A percentile compares a stretch with the other conserved stretches of the same genome.
phyloP scores from a whole-genome alignment of 2,113 vertebrate genomes.

The Chaenocephalus aceratus region DNA sequence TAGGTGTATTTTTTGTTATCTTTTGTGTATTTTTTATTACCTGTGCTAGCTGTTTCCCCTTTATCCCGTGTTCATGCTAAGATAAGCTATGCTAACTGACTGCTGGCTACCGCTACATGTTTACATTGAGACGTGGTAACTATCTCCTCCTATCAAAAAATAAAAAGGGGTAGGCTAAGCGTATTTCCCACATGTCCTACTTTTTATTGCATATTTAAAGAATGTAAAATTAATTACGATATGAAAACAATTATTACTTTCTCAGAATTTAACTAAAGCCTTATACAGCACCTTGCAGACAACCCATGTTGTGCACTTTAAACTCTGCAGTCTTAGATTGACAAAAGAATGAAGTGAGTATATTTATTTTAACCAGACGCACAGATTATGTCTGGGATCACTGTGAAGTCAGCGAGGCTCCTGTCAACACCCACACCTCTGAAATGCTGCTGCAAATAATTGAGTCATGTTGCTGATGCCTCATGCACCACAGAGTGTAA shows the following conservation, averaged over 20 bases:
- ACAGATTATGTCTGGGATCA: constrained; percentile 30
- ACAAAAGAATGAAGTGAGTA: constrained; percentile 29
- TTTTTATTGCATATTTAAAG: neutral
- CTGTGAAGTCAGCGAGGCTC: constrained; percentile 28
- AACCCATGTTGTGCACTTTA: neutral
- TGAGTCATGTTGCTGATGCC: constrained; percentile 53
- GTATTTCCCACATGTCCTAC: neutral
- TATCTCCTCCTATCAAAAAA: neutral
- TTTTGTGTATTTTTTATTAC: too few relatives aligned
- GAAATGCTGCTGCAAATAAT: constrained; percentile 59
- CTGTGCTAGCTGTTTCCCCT: too few relatives aligned
- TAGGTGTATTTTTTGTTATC: too few relatives aligned
- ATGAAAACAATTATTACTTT: neutral
- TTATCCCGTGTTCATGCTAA: neutral
- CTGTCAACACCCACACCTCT: constrained; percentile 48
- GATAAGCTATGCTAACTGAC: too few relatives aligned
- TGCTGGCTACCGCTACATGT: neutral
- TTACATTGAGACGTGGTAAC: neutral
- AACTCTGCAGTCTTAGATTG: constrained; percentile 27
- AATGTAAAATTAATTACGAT: neutral
- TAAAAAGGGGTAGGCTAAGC: too few relatives aligned
- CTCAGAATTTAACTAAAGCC: neutral
- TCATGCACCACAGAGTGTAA: constrained; percentile 60
- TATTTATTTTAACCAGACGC: constrained; percentile 32
- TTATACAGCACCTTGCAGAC: constrained; percentile 18